Conservation (phyloP, 2,113 vertebrate species). For the Actenoides hombroni region DNA sequence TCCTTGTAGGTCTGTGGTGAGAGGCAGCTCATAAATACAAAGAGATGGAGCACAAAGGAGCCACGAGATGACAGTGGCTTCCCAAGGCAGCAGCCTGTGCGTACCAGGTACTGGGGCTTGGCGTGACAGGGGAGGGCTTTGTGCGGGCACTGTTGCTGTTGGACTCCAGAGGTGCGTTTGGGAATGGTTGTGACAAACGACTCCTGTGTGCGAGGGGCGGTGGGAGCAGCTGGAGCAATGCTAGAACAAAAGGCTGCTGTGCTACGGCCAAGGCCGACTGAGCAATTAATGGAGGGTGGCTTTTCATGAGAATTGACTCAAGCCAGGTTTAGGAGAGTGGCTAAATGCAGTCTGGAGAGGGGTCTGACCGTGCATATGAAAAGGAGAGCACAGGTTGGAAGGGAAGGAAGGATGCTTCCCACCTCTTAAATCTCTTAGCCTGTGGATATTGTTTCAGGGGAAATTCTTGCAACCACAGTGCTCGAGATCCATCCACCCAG, state of each 20-base stretch:
- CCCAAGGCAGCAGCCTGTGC: not conserved
- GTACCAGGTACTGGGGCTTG: not conserved
- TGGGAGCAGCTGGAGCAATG: slow-evolving; percentile 20
- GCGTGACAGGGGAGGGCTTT: not conserved
- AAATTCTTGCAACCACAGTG: not conserved
- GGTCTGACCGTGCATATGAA: fast-evolving
- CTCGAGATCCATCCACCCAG: not conserved
- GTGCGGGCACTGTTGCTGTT: not conserved
- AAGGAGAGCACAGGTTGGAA: not conserved
- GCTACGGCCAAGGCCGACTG: not conserved
- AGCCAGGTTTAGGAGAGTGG: not conserved
- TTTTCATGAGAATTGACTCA: not conserved
- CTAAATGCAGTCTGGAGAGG: not conserved
- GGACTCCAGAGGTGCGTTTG: slow-evolving; percentile 10
- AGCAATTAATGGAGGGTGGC: slow-evolving; percentile 6
- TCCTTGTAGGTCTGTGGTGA: not conserved
- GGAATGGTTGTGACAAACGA: not conserved
- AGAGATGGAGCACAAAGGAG: slow-evolving; percentile 27
- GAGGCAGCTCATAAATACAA: not conserved
- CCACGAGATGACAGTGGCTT: not conserved
- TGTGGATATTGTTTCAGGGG: not conserved
- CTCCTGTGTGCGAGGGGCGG: not conserved
- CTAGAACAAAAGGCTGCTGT: slow-evolving; percentile 61
- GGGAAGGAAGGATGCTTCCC: not conserved
- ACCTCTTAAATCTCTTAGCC: not conserved